These are phyloP conservation scores for Trialeurodes vaporariorum DNA, from an alignment of 1,140 invertebrate species.

Conservation along the genomic window DNA sequence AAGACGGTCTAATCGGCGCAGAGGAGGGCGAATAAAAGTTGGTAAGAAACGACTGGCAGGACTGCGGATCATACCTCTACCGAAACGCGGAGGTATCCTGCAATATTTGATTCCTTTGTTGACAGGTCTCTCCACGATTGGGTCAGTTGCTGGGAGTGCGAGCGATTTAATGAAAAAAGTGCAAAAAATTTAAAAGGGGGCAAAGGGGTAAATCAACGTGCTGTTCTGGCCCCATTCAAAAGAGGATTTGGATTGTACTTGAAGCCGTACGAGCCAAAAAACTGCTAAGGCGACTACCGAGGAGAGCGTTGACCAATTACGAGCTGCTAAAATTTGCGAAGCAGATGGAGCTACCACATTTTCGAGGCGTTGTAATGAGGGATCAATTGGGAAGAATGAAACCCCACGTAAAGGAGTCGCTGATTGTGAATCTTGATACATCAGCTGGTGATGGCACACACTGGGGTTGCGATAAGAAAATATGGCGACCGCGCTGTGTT, in stretches of 20 bases:
- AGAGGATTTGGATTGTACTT: background rate
- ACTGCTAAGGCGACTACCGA: conserved; percentile 3
- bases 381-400: conserved; percentile 18
- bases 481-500: background rate
- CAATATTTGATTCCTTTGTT: background rate
- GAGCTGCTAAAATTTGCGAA: background rate
- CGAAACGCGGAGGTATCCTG: background rate
- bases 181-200: background rate
- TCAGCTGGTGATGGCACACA: conserved; percentile 25
- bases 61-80: background rate
- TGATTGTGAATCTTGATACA: conserved; percentile 30
- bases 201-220: background rate
- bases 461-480: conserved; percentile 30
- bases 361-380: conserved; percentile 20
- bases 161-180: background rate
- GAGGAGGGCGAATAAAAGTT: background rate
- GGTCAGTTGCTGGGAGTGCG: background rate
- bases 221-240: background rate
- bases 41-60: background rate
- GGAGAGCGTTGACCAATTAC: conserved; percentile 2
- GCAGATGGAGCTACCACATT: conserved; percentile 10
- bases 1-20: background rate
- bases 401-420: conserved; percentile 24
- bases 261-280: conserved; percentile 3
- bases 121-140: background rate